Evolutionary conservation across 53 echinoderm and acorn worm genomes (phyloP), one percentile per base, ranked within the genome.

Genomic region (Temnopleurus reevesii): DNA sequence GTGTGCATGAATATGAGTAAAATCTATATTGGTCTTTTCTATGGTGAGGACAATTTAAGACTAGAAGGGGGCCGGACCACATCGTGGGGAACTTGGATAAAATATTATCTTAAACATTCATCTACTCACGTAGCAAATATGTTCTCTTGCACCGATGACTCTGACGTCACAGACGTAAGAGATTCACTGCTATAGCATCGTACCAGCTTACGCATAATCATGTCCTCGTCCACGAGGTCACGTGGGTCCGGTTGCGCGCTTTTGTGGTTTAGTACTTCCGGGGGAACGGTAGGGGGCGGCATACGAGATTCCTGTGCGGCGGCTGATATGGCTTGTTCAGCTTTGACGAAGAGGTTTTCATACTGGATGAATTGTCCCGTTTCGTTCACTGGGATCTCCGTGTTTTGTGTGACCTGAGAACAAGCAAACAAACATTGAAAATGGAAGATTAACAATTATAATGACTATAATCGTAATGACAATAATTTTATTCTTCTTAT

Each of bases 101-200:
- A n/a, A n/a, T n/a, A n/a, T n/a, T n/a, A n/a, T n/a, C n/a, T n/a
- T n/a, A n/a, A n/a, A n/a, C n/a, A n/a, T n/a, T n/a, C n/a, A n/a
- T 19, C 36, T 38, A 66, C 85, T 90, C 84, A 96, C 96, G 92
- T 86, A 45, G 90, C 83, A 55, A 93, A 90, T 7, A 93, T 71
- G 53, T 94, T 93, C 18, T 96, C 96, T 34, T 93, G 85, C 46
- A 96, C 94, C 30, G 96, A 96, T 25, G 96, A 96, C 55, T 94
- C 94, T 15, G 96, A 96, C 83, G 94, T 96, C 53, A 94, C 89
- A 10, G 93, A 93, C 51, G 90, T 96, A 1, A 96, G 91, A 0
- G 96, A 96, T 29, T 96, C 96, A 86, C 96, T 96, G 77, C 94
- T 94, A 86, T 96, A 96, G 83, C 96, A 96, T 21, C 96, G 91